These are phyloP conservation scores for Accipiter cooperii DNA, from an alignment of 2,113 vertebrate genomes.

Conservation along the genomic window DNA sequence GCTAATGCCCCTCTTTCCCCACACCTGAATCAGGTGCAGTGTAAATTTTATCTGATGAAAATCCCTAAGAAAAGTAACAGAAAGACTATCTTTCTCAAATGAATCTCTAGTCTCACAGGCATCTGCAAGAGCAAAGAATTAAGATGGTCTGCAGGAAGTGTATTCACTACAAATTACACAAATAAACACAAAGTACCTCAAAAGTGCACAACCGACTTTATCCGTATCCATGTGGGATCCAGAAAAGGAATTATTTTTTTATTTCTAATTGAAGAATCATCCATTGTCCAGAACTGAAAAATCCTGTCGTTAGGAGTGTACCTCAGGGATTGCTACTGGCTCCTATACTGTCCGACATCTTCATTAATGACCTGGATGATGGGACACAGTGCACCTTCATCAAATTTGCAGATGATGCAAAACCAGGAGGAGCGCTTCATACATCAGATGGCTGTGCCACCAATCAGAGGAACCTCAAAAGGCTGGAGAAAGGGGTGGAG, in stretches of 20 bases:
- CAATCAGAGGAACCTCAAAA: neutral
- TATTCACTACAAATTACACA: neutral
- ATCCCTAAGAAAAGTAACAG: neutral
- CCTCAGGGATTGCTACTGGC: neutral
- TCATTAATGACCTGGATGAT: neutral
- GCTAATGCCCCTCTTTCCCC: neutral
- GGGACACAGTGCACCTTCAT: neutral
- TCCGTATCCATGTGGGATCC: neutral
- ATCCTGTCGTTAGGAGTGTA: neutral
- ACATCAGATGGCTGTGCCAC: neutral
- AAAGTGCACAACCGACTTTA: neutral
- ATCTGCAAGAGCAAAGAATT: neutral
- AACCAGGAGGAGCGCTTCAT: neutral
- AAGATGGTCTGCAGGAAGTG: accelerated
- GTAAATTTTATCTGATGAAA: neutral
- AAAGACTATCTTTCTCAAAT: neutral
- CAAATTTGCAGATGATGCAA: neutral
- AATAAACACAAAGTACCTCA: neutral
- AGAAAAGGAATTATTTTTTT: neutral
- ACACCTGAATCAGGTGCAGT: neutral
- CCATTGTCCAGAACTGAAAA: neutral
- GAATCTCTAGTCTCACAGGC: neutral
- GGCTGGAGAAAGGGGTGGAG: neutral
- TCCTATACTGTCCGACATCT: neutral
- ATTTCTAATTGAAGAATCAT: neutral